Evolutionary conservation across 2,888 invertebrate species (phyloP), one percentile per base, ranked within the genome.

Genomic region (Aphidoletes aphidimyza): DNA sequence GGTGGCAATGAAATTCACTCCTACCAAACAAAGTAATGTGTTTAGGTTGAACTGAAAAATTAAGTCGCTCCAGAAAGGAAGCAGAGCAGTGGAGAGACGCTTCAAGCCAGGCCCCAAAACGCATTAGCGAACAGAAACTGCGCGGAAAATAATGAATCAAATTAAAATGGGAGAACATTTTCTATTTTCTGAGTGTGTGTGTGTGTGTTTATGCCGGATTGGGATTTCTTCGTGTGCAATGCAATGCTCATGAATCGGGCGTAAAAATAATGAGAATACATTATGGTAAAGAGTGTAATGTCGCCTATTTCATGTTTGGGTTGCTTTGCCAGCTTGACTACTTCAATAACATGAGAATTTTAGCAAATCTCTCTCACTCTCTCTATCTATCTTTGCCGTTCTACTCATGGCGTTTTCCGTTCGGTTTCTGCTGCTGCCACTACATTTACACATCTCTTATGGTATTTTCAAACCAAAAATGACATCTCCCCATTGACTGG

Each of bases 71-170:
- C 2, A 47, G 11, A 19, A 47, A 19, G 47, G 11, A 17, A 3
- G 47, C 11, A 47, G 19, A 47, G 47, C 8, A 3, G 3, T 2
- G 17, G 47, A 17, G 11, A 19, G 47, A 47, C n/a, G 47, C 8
- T 2, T 17, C 47, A 47, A 54, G 26, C 54, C 26, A 2, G 1
- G 26, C 22, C 54, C 54, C 54, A 26, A 69, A 69, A 30, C 8
- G 11, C 69, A 69, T 69, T 69, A 69, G 14, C 69, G 17, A n/a
- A 34, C 69, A 30, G 69, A 69, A 69, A 69, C 69, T 69, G 69
- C 14, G 69, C 69, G 69, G 34, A 69, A 69, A 69, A 69, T 69
- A 69, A 69, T 69, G 69, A 69, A 69, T 69, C 69, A 69, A 69
- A 69, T 30, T 69, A 69, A 69, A 69, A 69, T 69, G 26, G 69